Base-by-base conservation (phyloP, 2,888 invertebrate genomes). In the Hecatera dysodea region DNA sequence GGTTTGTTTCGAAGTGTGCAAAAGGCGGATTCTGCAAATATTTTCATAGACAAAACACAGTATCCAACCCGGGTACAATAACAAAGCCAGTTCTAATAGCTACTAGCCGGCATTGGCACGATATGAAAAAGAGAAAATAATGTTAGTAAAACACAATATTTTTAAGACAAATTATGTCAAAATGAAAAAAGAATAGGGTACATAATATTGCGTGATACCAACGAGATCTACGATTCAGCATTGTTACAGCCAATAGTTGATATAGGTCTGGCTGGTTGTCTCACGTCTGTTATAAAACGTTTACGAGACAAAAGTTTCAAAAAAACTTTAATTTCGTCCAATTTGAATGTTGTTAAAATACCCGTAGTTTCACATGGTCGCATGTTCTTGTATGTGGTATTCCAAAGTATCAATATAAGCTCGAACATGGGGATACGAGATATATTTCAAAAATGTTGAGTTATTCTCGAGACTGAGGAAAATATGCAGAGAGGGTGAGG, bases 401-500 rank as follows among this genome's bases (percentile, higher is more conserved):
- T 42, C 39, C 19, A 77, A 75, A 80, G 61, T 72, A 69, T 67
- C 39, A 61, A 67, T 59, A 52, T 36, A 46, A 56, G 50, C 60
- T 39, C 19, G 2, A 71, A 60, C 36, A 57, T 39, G 44, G 50
- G 53, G 63, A 65, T 61, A 64, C 29, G 42, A 82, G 75, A 80
- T 83, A 82, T 80, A 85, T 87, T 87, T 80, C 60, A 81, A 81
- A 85, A 86, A 84, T 82, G 80, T 57, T 73, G 66, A 83, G 80
- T 85, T 86, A 87, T 88, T 87, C 84, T 84, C 76, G 85, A 88
- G 87, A 87, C 87, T 86, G 84, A 88, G 88, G 87, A 90, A 92
- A 92, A 93, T 91, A 92, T 92, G 90, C 89, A 90, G 89, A 91
- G 89, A 91, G 90, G 88, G 90, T 88, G 90, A 90, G 87, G 89